Conservation (phyloP, 2,113 vertebrate species). For the Tetraodon nigroviridis region DNA sequence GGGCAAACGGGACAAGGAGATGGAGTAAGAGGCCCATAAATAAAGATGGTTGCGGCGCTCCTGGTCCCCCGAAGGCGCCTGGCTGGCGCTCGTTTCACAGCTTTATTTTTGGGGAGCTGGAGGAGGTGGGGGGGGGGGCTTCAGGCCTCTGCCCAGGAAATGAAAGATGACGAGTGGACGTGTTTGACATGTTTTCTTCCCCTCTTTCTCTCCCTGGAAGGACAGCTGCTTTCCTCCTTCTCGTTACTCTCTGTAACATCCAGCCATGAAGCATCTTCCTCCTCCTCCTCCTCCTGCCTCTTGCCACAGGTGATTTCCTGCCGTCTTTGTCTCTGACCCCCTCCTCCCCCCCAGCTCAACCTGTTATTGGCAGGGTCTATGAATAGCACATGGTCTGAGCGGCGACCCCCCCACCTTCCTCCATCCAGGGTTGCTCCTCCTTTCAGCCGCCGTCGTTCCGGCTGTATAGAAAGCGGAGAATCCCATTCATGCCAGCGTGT, state of each 20-base stretch:
- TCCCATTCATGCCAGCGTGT: no score
- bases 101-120: conserved; percentile 10
- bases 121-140: not conserved
- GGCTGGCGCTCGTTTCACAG: conserved; percentile 4
- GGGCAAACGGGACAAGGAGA: not conserved
- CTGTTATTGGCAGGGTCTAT: conserved; percentile 65
- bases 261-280: conserved; percentile 8
- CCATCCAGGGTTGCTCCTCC: no score
- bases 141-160: not conserved
- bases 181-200: conserved; percentile 13
- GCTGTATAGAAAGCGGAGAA: no score
- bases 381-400: conserved; percentile 61
- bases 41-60: no score
- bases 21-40: no score
- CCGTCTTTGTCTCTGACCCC: conserved; percentile 50
- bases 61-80: no score
- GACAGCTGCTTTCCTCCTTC: conserved; percentile 11
- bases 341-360: conserved; percentile 61
- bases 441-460: no score
- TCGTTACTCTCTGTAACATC: conserved; percentile 32
- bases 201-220: conserved; percentile 28
- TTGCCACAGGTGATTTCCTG: conserved; percentile 62
- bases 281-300: conserved; percentile 16
- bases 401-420: conserved; percentile 42
- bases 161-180: not conserved